Base-by-base conservation (phyloP, 2,797 vertebrate species). In the Labroides dimidiatus region DNA sequence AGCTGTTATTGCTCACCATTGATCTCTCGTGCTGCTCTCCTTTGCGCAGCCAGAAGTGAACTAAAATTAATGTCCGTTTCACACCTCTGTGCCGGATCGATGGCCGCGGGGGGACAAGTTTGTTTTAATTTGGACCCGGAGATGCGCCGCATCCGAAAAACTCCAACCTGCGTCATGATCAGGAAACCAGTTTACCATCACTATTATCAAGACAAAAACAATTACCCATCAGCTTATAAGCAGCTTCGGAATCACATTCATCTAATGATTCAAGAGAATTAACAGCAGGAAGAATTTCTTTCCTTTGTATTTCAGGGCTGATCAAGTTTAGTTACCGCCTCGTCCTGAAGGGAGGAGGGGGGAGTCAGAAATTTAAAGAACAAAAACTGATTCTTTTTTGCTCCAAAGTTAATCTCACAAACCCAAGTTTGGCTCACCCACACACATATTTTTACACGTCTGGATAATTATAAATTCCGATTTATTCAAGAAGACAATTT, bases 51-150 rank as follows among this genome's bases (percentile, higher is more conserved):
- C 93, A 97, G 94, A 97, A 96, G 95, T 96, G 95, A 97, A 96
- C 95, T 96, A 95, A 98, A 98, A 98, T 98, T 95, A 98, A 98
- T 97, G 96, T 98, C 96, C 95, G 94, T 97, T 97, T 96, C 95
- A 96, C 88, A 84, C 82, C 80, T 77, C 72, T 61, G 48, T 14
- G 48, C 91, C 49, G 75, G 95, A 96, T 98, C 97, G 96, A 99
- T 98, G 93, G 91, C 91, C 89, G 54, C 93, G 91, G 47, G 72
- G 59, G 69, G 55, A 59, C 48, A 68, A 96, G 95, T 95, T 86
- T 96, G 95, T 98, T 97, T 95, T 95, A 96, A 96, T 97, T 95
- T 95, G 94, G 93, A 96, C 95, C 95, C 94, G 91, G 94, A 68
- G 45, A 60, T 41, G 37, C 44, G 69, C 82, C 42, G 92, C 91